These are phyloP conservation scores for Nibea albiflora DNA, from an alignment of 2,113 vertebrate genomes.

Conservation along the genomic window DNA sequence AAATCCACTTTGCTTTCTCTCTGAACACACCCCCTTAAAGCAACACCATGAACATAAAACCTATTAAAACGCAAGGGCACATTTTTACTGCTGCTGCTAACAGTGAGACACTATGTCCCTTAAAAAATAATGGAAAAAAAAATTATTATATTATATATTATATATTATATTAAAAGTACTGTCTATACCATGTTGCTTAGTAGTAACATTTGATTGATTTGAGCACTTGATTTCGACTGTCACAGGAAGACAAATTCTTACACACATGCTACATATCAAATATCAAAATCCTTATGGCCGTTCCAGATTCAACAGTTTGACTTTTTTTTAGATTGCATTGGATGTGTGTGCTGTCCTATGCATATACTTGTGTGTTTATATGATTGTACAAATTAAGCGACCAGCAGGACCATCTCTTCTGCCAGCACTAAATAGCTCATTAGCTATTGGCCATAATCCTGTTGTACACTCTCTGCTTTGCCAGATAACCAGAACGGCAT, in stretches of 20 bases:
- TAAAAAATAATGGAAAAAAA: not conserved
- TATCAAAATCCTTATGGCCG: constrained; percentile 1
- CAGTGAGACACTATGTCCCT: not conserved
- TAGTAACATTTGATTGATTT: not conserved
- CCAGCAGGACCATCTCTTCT: constrained; percentile 51
- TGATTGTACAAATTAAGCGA: constrained; percentile 26
- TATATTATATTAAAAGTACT: not conserved
- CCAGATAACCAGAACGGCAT: constrained; percentile 68
- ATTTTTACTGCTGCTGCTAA: not conserved
- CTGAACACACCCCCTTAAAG: not conserved
- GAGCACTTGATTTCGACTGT: not conserved
- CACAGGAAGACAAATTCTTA: too few relatives aligned
- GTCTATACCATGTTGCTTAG: not conserved
- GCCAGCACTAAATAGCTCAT: constrained; percentile 73
- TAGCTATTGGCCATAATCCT: constrained; percentile 75
- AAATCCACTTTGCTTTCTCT: not conserved
- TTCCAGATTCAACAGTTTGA: not conserved
- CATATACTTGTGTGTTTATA: constrained; percentile 22
- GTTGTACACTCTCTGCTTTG: constrained; percentile 45
- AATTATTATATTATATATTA: too few relatives aligned
- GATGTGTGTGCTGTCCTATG: constrained; percentile 13
- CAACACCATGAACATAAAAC: not conserved
- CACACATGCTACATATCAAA: not conserved
- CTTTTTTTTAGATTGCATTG: not conserved
- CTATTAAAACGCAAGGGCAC: not conserved